These are phyloP conservation scores for Apeira syringaria DNA, from an alignment of 2,888 invertebrate species.

Conservation along the genomic window DNA sequence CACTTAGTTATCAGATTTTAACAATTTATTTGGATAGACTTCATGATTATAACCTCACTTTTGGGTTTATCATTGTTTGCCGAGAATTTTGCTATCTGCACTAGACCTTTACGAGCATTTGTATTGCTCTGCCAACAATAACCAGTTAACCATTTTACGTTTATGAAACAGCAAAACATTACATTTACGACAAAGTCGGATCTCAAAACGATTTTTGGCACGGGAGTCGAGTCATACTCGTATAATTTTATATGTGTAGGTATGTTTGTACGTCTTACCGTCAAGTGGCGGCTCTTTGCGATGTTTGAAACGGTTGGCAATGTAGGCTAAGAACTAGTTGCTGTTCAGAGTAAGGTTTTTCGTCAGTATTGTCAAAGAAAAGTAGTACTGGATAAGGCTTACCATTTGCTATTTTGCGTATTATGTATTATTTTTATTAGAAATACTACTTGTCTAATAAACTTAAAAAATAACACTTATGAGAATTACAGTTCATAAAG, in stretches of 20 bases:
- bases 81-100: not conserved
- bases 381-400: too few relatives aligned
- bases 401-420: too few relatives aligned
- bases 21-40: too few relatives aligned
- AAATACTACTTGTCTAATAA: too few relatives aligned
- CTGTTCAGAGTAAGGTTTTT: not conserved
- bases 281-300: conserved; percentile 14
- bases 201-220: conserved; percentile 30
- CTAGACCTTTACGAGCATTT: conserved; percentile 9
- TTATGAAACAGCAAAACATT: conserved; percentile 26
- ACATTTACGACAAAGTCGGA: conserved; percentile 25
- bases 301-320: conserved; percentile 9
- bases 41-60: too few relatives aligned
- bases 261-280: conserved; percentile 21
- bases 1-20: too few relatives aligned
- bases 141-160: conserved; percentile 20
- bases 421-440: too few relatives aligned
- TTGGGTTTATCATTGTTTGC: not conserved
- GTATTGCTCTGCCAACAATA: conserved; percentile 12
- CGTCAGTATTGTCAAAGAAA: too few relatives aligned
- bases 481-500: too few relatives aligned
- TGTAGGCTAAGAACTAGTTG: not conserved
- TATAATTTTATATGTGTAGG: conserved; percentile 28
- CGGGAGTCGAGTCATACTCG: conserved; percentile 23
- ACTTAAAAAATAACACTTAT: too few relatives aligned